Evolutionary conservation across 2,113 vertebrate species (phyloP).

Genomic region (Plecotus auritus): DNA sequence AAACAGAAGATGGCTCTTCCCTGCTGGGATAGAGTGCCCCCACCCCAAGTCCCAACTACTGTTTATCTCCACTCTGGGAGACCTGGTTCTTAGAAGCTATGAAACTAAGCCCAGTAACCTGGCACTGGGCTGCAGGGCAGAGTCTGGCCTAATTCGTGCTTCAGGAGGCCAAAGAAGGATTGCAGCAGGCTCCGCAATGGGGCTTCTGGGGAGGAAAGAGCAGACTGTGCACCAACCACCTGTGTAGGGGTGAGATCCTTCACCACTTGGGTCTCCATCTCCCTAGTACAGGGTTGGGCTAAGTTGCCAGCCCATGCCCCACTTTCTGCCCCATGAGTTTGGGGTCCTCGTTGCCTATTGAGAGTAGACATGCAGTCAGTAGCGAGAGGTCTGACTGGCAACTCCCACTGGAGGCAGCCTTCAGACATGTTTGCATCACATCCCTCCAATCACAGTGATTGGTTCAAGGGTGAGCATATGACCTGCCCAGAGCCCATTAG

Average conservation of each 20-base stretch:
- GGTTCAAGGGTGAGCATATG: neutral
- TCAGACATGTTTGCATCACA: neutral
- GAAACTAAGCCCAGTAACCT: neutral
- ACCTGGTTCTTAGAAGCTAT: neutral
- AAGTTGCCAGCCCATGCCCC: neutral
- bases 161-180: neutral
- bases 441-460: neutral
- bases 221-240: neutral
- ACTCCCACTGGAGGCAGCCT: neutral
- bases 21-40: neutral
- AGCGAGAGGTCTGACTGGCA: neutral
- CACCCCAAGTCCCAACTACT: neutral
- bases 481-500: neutral
- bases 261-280: neutral
- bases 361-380: neutral
- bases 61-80: neutral
- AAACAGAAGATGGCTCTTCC: neutral
- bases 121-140: neutral
- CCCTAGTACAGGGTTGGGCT: neutral
- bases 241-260: neutral
- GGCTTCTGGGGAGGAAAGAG: neutral
- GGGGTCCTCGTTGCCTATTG: neutral
- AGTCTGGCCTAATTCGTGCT: neutral
- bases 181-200: rapidly evolving
- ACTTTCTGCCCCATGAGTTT: neutral